Evolutionary conservation across 2,888 invertebrate species (phyloP), one percentile per base, ranked within the genome.

Genomic region (Trileptium ribeirensis): DNA sequence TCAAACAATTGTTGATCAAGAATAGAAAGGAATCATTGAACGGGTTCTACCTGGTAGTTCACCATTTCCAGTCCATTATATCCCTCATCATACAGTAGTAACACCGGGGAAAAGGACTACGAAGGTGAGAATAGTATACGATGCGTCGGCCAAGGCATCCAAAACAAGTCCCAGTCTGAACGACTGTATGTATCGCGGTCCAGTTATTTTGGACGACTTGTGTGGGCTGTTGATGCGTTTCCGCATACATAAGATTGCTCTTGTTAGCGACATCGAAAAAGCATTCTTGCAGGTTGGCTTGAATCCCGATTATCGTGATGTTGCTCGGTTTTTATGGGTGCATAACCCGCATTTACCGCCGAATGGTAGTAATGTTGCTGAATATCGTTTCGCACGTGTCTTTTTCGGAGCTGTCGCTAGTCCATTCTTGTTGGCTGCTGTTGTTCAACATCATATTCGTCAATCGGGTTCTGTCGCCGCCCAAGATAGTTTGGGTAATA

Each of bases 241-340:
- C 29, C 74, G 74, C n/a, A 3, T 70, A 33, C 15, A n/a, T 3
- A 3, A 3, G 15, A 31, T 70, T 70, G 74, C 8, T 8, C 3
- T 33, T 29, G 74, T 70, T 3, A 37, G 78, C 0, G 85, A 85
- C 77, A 82, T 85, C 36, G 83, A 83, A 40, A 86, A 84, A 70
- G 86, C 86, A 0, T 86, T 86, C 80, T 84, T 84, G 29, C 82
- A 82, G 36, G 70, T 86, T 0, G 39, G 38, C 1, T 51, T 86
- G 0, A 67, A 81, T 1, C 51, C 74, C 29, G 31, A 78, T 34
- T 83, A 82, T 40, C 38, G 85, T n/a, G 81, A 85, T 38, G 75
- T 78, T 0, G 81, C 51, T 8, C 51, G 51, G 51, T 51, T 51
- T 51, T 51, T 51, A 24, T 51, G 51, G 51, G 51, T 51, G 51